A percentile compares a stretch with the other conserved stretches of the same genome.
phyloP scores from a whole-genome alignment of 2,888 invertebrate genomes.

The Glyphotaelius pellucidus region DNA sequence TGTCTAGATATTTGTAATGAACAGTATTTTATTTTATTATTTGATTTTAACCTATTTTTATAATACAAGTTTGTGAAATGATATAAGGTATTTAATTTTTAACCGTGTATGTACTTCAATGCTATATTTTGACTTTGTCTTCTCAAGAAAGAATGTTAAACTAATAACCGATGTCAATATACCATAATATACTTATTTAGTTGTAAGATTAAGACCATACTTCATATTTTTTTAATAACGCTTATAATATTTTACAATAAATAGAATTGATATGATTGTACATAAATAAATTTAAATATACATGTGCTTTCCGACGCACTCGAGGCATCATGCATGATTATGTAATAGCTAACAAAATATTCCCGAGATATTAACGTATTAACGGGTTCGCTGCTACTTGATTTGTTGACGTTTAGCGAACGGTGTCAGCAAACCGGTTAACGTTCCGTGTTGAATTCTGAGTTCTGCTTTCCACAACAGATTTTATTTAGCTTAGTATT shows the following conservation, averaged over 20 bases:
- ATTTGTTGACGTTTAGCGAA: too few relatives aligned
- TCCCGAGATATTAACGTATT: not conserved
- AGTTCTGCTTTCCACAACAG: not conserved
- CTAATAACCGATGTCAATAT: slow-evolving; percentile 20
- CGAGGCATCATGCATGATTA: slow-evolving; percentile 43
- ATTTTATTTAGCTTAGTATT: not conserved
- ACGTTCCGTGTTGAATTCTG: not conserved
- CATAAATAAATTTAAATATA: slow-evolving; percentile 25
- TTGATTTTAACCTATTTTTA: not conserved
- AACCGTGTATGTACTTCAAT: not conserved
- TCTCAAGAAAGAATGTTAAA: not conserved
- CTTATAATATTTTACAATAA: slow-evolving; percentile 30
- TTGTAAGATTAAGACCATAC: slow-evolving; percentile 29
- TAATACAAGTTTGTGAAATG: not conserved
- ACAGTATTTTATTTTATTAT: not conserved
- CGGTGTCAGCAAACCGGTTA: not conserved
- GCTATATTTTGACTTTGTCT: not conserved
- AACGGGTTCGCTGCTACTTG: too few relatives aligned
- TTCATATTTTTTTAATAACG: slow-evolving; percentile 25
- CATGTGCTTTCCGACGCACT: slow-evolving; percentile 63
- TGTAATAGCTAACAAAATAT: slow-evolving; percentile 34
- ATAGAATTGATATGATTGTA: slow-evolving; percentile 38
- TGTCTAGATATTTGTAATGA: not conserved
- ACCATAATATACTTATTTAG: slow-evolving; percentile 17
- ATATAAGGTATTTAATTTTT: not conserved